These are phyloP conservation scores for Chrysolina americana DNA, from an alignment of 2,888 invertebrate species.

Conservation along the genomic window DNA sequence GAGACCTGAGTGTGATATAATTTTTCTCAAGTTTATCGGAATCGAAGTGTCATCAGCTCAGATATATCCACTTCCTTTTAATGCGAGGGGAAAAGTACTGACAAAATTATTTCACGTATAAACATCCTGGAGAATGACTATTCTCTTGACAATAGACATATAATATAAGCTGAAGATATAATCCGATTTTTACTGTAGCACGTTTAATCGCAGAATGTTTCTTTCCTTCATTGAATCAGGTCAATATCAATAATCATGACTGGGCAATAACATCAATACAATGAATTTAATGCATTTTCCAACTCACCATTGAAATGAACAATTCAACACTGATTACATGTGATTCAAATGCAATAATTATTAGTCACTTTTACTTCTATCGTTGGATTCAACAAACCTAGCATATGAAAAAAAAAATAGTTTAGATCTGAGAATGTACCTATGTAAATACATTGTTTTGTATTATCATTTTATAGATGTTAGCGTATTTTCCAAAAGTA, in stretches of 20 bases:
- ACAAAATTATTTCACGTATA: too few species aligned
- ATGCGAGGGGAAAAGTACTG: too few species aligned
- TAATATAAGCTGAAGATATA: too few species aligned
- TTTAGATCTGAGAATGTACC: not conserved
- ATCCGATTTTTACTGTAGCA: too few species aligned
- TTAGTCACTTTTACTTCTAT: not conserved
- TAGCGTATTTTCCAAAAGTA: conserved; percentile 8
- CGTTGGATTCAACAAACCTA: not conserved
- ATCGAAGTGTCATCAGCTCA: too few species aligned
- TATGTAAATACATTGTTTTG: not conserved
- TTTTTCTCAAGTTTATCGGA: too few species aligned
- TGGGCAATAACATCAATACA: not conserved
- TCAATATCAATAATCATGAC: not conserved
- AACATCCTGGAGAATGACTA: too few species aligned
- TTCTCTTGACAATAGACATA: too few species aligned
- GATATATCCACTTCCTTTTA: too few species aligned
- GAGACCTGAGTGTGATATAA: too few species aligned
- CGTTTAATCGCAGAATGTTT: too few species aligned
- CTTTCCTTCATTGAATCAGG: too few species aligned
- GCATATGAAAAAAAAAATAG: conserved; percentile 10
- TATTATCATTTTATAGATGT: conserved; percentile 3
- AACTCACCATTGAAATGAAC: not conserved
- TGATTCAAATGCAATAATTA: conserved; percentile 13
- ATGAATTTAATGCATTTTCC: not conserved
- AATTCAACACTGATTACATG: not conserved